Conservation (phyloP, 2,888 invertebrate genomes). For the Syrphus vitripennis region DNA sequence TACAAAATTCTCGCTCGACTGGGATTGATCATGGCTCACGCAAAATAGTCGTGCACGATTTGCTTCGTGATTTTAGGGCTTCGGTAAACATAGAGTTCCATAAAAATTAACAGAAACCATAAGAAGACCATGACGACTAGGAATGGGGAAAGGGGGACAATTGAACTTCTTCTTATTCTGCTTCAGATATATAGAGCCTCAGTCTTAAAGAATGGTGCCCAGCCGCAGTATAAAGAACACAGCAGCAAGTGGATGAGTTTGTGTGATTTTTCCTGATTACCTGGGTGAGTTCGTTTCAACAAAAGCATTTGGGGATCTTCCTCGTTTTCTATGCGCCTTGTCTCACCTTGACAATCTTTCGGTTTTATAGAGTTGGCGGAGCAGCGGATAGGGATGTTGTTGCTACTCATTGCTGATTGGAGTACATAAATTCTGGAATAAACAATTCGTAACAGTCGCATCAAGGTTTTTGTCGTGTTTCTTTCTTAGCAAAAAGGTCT, state of each 20-base stretch:
- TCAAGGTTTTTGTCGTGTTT: constrained; percentile 67
- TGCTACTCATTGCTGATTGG: constrained; percentile 71
- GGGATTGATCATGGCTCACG: constrained; percentile 80
- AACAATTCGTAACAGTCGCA: constrained; percentile 71
- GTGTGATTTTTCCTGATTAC: constrained; percentile 53
- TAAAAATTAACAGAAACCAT: constrained; percentile 74
- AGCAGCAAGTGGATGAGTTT: constrained; percentile 54
- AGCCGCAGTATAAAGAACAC: constrained; percentile 16
- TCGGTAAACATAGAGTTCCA: constrained; percentile 77
- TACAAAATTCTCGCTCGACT: constrained; percentile 68
- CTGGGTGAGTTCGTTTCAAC: constrained; percentile 51
- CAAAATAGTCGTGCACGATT: constrained; percentile 81
- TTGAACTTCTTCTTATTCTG: not conserved
- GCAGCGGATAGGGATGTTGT: constrained; percentile 27
- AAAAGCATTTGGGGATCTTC: constrained; percentile 29
- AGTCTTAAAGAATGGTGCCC: not conserved
- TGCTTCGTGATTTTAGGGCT: constrained; percentile 79
- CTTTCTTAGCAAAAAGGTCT: constrained; percentile 2
- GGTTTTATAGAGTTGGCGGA: not conserved
- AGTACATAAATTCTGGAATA: constrained; percentile 70
- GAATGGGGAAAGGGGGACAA: not conserved
- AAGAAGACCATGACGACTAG: not conserved
- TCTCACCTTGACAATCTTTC: constrained; percentile 56
- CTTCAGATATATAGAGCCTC: not conserved
- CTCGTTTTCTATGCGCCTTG: constrained; percentile 31